Percentiles rank a stretch among this genome's conserved stretches.
phyloP scores from a whole-genome alignment of 2,113 vertebrate species.

The Brevimyrus niger region DNA sequence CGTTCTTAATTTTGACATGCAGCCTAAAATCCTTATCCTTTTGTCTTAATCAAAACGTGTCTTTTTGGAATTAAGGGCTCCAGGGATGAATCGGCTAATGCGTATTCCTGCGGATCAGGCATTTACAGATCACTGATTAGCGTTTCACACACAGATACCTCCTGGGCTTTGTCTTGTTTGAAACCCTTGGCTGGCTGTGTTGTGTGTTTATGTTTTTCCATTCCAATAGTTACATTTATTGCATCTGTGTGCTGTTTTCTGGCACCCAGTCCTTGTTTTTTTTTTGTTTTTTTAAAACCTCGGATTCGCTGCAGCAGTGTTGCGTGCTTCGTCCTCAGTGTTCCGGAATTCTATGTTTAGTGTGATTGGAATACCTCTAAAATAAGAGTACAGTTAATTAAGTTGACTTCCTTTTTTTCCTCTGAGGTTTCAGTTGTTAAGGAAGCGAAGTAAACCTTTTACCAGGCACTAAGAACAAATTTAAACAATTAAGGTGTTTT shows the following conservation, averaged over 20 bases:
- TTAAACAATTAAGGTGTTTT: not conserved
- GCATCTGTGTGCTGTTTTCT: not conserved
- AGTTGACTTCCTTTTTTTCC: not conserved
- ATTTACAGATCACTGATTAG: not conserved
- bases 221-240: not conserved
- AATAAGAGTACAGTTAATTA: not conserved
- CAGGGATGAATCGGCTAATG: not conserved
- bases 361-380: not conserved
- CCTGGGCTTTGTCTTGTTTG: not conserved
- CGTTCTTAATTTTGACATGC: not conserved
- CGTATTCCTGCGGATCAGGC: not conserved
- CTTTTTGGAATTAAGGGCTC: not conserved
- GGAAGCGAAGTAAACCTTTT: not conserved
- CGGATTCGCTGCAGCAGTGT: not conserved
- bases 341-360: not conserved
- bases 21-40: not conserved
- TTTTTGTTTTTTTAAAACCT: not conserved
- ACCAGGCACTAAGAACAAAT: not conserved
- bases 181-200: not conserved
- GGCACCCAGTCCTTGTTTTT: not conserved
- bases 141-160: not conserved
- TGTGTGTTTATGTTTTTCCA: not conserved
- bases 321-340: not conserved
- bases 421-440: not conserved
- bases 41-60: not conserved